Evolutionary conservation across 2,797 vertebrate genomes (phyloP).

Genomic region (Myripristis jacobus): DNA sequence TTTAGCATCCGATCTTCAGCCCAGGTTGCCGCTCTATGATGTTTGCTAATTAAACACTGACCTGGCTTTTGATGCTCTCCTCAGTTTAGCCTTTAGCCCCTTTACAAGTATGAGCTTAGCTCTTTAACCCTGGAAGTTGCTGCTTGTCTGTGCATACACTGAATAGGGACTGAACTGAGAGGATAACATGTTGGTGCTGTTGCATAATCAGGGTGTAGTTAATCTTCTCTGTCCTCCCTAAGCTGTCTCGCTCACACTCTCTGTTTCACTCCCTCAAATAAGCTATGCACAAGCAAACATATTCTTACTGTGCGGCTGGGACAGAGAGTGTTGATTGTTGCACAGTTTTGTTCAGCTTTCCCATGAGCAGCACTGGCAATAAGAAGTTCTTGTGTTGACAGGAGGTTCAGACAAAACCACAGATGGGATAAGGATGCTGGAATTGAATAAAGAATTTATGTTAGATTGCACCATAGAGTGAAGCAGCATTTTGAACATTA

Average conservation of each 20-base stretch:
- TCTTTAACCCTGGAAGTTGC: slow-evolving; percentile 5
- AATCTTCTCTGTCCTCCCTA: slow-evolving; percentile 70
- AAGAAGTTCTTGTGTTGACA: slow-evolving; percentile 1
- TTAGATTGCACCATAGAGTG: too few relatives aligned
- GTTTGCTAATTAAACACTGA: slow-evolving; percentile 40
- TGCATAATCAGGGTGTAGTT: slow-evolving; percentile 68
- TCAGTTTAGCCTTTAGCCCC: slow-evolving; percentile 37
- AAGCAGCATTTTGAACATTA: slow-evolving; percentile 1
- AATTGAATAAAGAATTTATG: background rate
- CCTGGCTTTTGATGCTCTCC: slow-evolving; percentile 12
- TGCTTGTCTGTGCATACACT: slow-evolving; percentile 22
- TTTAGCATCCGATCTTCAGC: slow-evolving; percentile 16
- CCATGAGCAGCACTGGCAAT: background rate
- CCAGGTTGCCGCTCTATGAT: background rate
- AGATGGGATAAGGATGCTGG: background rate
- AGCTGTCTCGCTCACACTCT: slow-evolving; percentile 48
- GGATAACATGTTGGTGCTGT: slow-evolving; percentile 54
- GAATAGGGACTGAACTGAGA: slow-evolving; percentile 39
- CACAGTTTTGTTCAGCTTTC: background rate
- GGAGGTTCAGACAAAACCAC: slow-evolving; percentile 1
- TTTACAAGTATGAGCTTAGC: slow-evolving; percentile 10
- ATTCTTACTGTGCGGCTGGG: slow-evolving; percentile 14
- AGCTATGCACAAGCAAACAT: slow-evolving; percentile 36
- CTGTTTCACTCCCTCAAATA: slow-evolving; percentile 14
- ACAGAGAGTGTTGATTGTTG: slow-evolving; percentile 5